Evolutionary conservation across 2,797 vertebrate species (phyloP).

Genomic region (Tachyglossus aculeatus): DNA sequence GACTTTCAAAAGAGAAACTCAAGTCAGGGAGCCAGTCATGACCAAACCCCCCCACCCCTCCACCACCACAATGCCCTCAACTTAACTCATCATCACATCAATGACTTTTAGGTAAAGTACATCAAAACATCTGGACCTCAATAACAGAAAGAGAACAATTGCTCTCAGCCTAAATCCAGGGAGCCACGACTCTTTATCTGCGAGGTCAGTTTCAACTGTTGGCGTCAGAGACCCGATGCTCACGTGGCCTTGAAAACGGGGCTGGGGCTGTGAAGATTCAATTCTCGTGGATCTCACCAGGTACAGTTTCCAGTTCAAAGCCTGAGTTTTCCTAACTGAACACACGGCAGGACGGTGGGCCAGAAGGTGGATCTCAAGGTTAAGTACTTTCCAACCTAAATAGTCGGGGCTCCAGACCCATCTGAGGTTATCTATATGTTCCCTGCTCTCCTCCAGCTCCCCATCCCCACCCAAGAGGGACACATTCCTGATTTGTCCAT

Average conservation of each 20-base stretch:
- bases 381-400: not conserved
- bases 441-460: not conserved
- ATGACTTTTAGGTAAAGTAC: not conserved
- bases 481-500: not conserved
- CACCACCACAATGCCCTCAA: not conserved
- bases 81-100: not conserved
- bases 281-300: not conserved
- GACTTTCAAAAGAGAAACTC: not conserved
- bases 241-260: no score
- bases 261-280: no score
- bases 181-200: not conserved
- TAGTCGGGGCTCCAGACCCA: no score
- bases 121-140: not conserved
- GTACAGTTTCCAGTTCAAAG: not conserved
- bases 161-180: not conserved
- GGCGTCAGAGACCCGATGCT: not conserved
- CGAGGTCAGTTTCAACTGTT: not conserved
- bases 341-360: not conserved
- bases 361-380: not conserved
- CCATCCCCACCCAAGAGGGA: not conserved
- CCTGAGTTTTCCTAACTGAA: not conserved
- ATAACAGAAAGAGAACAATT: not conserved
- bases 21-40: not conserved
- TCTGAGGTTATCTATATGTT: no score
- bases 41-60: not conserved